phyloP scores from a whole-genome alignment of 1,140 invertebrate genomes.

The Macrocentrus cingulum region DNA sequence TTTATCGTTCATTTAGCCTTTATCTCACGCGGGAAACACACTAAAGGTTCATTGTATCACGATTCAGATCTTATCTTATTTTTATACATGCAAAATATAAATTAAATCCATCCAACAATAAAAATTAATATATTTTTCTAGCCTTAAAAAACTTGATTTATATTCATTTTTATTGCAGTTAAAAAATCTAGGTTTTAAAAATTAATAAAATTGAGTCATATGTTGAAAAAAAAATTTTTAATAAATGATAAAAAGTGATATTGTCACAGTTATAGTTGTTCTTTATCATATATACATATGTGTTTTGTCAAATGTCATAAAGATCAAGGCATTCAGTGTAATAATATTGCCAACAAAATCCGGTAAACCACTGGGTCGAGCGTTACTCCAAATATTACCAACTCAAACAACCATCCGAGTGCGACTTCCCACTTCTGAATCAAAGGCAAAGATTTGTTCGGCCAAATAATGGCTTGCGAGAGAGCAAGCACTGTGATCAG shows the following conservation, averaged over 20 bases:
- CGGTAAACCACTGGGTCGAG: slow-evolving; percentile 47
- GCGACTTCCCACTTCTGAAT: slow-evolving; percentile 39
- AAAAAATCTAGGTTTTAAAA: too few species aligned
- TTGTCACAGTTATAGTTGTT: too few species aligned
- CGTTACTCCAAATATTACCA: slow-evolving; percentile 53
- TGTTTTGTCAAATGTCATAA: slow-evolving; percentile 25
- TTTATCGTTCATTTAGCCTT: slow-evolving; percentile 20
- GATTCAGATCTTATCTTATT: slow-evolving; percentile 8
- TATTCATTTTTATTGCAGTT: too few species aligned
- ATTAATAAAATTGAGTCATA: too few species aligned
- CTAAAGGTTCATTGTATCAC: slow-evolving; percentile 13
- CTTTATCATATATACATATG: too few species aligned
- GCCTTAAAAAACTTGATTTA: too few species aligned
- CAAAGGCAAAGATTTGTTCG: slow-evolving; percentile 51
- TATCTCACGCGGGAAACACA: neutral
- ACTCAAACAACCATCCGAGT: slow-evolving; percentile 49
- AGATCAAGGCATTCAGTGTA: slow-evolving; percentile 40
- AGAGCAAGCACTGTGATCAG: slow-evolving; percentile 36
- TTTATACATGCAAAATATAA: neutral
- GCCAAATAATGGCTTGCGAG: slow-evolving; percentile 45
- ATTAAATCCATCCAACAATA: too few species aligned
- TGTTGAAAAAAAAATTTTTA: too few species aligned
- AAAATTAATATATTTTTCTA: too few species aligned
- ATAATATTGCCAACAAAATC: slow-evolving; percentile 50
- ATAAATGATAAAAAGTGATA: too few species aligned